Conservation (phyloP, 92 coral and sea anemone species). For the Anthopleura xanthogrammica region DNA sequence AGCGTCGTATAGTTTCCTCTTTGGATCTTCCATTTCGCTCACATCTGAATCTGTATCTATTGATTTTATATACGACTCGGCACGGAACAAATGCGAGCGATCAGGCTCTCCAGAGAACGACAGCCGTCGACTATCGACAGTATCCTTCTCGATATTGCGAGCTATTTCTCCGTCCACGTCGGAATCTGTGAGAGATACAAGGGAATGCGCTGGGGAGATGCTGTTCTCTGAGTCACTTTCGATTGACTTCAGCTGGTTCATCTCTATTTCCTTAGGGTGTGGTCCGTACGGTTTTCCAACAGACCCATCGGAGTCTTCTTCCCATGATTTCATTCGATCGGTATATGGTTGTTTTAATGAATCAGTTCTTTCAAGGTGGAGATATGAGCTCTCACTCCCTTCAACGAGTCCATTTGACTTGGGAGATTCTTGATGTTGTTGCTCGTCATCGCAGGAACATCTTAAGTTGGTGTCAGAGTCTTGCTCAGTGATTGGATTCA, state of each 20-base stretch:
- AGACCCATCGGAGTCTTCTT: constrained; percentile 28
- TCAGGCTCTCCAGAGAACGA: constrained; percentile 47
- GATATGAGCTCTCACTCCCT: constrained; percentile 59
- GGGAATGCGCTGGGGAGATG: constrained; percentile 84
- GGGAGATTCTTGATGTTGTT: constrained; percentile 27
- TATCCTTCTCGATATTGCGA: constrained; percentile 48
- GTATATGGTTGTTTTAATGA: constrained; percentile 53
- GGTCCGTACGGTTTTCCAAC: constrained; percentile 64
- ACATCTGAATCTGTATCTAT: constrained; percentile 72
- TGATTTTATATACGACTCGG: constrained; percentile 61
- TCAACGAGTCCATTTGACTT: constrained; percentile 9
- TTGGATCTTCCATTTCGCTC: constrained; percentile 36
- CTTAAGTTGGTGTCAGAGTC: constrained; percentile 64
- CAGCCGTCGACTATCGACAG: constrained; percentile 29
- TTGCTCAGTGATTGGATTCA: constrained; percentile 64
- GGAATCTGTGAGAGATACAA: constrained; percentile 80
- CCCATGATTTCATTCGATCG: constrained; percentile 69
- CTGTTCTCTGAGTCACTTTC: constrained; percentile 78
- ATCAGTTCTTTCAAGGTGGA: constrained; percentile 70
- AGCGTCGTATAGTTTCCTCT: constrained; percentile 22
- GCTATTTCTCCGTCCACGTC: constrained; percentile 81
- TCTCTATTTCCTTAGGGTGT: constrained; percentile 43
- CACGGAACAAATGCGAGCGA: constrained; percentile 47
- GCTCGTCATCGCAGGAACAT: constrained; percentile 75
- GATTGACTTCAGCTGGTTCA: constrained; percentile 19